These are phyloP conservation scores for Eledone cirrhosa DNA, from an alignment of 2,888 invertebrate species.

Conservation along the genomic window DNA sequence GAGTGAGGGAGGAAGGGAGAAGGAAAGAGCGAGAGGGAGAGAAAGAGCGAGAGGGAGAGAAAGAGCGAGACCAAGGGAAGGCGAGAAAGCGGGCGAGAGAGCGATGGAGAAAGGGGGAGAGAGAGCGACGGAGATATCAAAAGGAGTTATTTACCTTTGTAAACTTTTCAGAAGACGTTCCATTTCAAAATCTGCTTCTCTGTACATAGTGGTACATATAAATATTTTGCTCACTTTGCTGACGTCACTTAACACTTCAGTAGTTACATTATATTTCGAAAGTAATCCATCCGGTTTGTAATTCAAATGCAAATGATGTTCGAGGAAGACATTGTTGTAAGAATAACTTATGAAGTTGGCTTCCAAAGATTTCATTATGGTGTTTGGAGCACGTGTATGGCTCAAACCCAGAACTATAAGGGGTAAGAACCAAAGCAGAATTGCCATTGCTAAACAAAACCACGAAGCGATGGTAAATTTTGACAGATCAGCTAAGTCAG, in stretches of 20 bases:
- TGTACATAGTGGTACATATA: slow-evolving; percentile 44
- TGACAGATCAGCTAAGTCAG: neutral
- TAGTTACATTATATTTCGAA: neutral
- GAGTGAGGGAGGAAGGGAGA: too few species aligned
- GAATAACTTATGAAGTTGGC: slow-evolving; percentile 40
- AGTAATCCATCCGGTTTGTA: slow-evolving; percentile 40
- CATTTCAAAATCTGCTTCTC: slow-evolving; percentile 45
- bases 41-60: too few species aligned
- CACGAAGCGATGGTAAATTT: slow-evolving; percentile 11
- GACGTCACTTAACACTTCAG: too few species aligned
- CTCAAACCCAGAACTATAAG: slow-evolving; percentile 35
- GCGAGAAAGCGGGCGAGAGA: too few species aligned
- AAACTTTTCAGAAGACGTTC: slow-evolving; percentile 40
- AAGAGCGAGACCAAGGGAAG: too few species aligned
- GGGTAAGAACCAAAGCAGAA: slow-evolving; percentile 40
- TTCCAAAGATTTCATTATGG: slow-evolving; percentile 42
- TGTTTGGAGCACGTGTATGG: slow-evolving; percentile 30
- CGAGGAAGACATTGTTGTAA: slow-evolving; percentile 42
- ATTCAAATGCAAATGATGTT: slow-evolving; percentile 38
- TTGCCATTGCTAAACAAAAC: slow-evolving; percentile 35
- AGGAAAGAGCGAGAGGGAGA: too few species aligned
- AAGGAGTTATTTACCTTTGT: neutral
- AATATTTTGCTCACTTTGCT: slow-evolving; percentile 35
- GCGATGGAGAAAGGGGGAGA: too few species aligned
- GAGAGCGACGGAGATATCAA: too few species aligned